phyloP scores from a whole-genome alignment of 2,113 vertebrate species.

The Melierax canorus region DNA sequence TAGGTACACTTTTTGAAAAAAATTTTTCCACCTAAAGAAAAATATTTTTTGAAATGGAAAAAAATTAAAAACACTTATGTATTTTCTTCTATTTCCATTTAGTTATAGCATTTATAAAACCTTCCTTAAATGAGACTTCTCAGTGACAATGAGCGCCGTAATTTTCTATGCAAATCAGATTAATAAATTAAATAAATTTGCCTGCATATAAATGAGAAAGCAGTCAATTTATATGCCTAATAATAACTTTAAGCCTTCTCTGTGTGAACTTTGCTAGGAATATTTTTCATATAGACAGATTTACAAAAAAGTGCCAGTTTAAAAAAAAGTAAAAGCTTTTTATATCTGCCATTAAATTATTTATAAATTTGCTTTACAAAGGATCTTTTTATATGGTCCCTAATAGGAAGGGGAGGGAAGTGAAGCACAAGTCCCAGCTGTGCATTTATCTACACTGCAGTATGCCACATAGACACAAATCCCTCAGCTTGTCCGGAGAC shows the following conservation, averaged over 20 bases:
- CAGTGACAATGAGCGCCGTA: background rate
- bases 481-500: background rate
- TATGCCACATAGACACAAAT: background rate
- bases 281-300: conserved; percentile 62
- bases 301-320: background rate
- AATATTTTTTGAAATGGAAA: background rate
- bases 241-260: conserved; percentile 55
- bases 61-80: background rate
- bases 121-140: conserved; percentile 14
- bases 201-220: conserved; percentile 61
- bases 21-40: background rate
- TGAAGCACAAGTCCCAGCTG: background rate
- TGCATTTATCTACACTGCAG: background rate
- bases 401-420: background rate
- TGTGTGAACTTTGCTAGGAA: conserved; percentile 28
- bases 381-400: background rate
- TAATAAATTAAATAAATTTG: conserved; percentile 68
- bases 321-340: background rate
- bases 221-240: conserved; percentile 59
- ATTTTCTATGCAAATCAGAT: conserved; percentile 66
- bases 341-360: conserved; percentile 41
- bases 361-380: conserved; percentile 36
- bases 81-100: background rate
- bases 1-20: fast-evolving
- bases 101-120: background rate